Base-by-base conservation (phyloP, 1,140 invertebrate species). In the Paralvinella palmiformis region DNA sequence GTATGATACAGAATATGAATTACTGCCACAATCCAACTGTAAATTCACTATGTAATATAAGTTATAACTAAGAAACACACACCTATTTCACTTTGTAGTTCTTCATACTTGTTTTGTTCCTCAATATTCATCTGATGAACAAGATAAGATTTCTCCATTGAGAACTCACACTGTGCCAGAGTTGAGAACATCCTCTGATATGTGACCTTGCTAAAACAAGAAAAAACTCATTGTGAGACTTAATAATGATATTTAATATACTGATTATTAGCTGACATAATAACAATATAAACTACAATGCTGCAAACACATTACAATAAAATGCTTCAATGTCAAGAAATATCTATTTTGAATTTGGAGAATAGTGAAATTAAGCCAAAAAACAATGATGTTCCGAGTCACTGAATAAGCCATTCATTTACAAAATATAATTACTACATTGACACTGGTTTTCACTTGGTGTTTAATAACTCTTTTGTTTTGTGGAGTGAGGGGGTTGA, bases 121-220 rank as follows among this genome's bases (percentile, higher is more conserved):
- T 87, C 84, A 45, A 87, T 80, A 76, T 92, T 94, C 88, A 95
- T 94, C 67, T 85, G 83, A 20, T 88, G 86, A 6, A 88, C 87
- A 7, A 89, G 76, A 32, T 89, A 83, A 0, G 92, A 94, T 79
- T 95, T 94, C 53, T 87, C 85, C 27, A 94, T 88, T 0, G 90
- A 87, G 82, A 91, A 91, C 81, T 96, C 92, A 78, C 91, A 92
- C 73, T 94, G 88, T 1, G 88, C 86, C 53, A 96, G 76, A 72
- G 91, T 90, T 0, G 87, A 85, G 44, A 93, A 75, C 82, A 96
- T 87, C 69, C 88, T 85, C 74, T 94, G 90, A 68, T 89, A 88
- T 13, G 75, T 74, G n/a, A 75, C 59, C 37, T 76, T 73, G 70
- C 78, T 82, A 68, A 64, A 71, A 63, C 55, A 68, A 69, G 17